These are phyloP conservation scores for Stichopus chloronotus DNA, from an alignment of 35 echinoderm and acorn worm species.

Conservation along the genomic window DNA sequence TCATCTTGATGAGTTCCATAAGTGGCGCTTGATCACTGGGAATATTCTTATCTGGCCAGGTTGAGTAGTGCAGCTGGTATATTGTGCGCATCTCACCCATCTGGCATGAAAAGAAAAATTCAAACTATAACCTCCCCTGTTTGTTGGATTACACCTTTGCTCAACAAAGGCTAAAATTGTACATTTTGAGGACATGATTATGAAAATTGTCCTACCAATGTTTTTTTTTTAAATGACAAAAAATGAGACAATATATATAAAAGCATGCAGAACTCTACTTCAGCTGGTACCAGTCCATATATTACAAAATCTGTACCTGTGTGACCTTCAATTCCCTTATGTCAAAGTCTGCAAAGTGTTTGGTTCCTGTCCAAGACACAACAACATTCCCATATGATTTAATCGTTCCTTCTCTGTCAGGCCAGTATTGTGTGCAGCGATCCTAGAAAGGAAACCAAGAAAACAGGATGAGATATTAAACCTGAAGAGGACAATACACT, in stretches of 20 bases:
- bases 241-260: background rate
- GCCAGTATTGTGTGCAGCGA: conserved; percentile 51
- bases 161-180: background rate
- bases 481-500: no score
- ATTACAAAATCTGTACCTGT: background rate
- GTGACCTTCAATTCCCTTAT: conserved; percentile 3
- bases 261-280: background rate
- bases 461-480: background rate
- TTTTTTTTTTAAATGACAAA: background rate
- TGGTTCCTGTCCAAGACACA: background rate
- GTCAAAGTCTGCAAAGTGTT: conserved; percentile 42
- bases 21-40: conserved; percentile 47
- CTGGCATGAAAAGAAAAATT: background rate
- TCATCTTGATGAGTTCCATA: conserved; percentile 46
- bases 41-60: conserved; percentile 74
- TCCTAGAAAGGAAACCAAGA: background rate
- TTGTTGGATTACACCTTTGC: background rate
- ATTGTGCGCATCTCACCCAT: conserved; percentile 19
- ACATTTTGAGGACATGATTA: background rate
- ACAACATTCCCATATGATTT: background rate
- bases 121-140: background rate
- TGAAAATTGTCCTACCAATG: background rate
- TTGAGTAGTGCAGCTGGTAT: conserved; percentile 66
- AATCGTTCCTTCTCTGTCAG: background rate
- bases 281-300: background rate